These are phyloP conservation scores for Ennomos quercinarius DNA, from an alignment of 2,888 invertebrate species.

Conservation along the genomic window DNA sequence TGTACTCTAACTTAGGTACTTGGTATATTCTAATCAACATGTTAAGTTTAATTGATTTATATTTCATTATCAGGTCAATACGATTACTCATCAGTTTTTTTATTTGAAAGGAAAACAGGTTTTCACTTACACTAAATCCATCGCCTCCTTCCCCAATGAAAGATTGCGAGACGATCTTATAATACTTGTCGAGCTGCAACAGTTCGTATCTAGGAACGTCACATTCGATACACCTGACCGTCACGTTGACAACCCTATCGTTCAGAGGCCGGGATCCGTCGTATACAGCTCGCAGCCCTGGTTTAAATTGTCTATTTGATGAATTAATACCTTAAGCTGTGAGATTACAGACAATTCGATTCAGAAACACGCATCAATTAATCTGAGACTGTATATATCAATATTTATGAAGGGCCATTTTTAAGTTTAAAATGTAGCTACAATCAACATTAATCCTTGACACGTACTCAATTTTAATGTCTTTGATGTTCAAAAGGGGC, in stretches of 20 bases:
- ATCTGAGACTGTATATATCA: slow-evolving; percentile 2
- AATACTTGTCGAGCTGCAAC: slow-evolving; percentile 82
- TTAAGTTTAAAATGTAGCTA: too few relatives aligned
- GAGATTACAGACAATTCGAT: slow-evolving; percentile 11
- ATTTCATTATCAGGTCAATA: too few relatives aligned
- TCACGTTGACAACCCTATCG: slow-evolving; percentile 83
- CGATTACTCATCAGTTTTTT: too few relatives aligned
- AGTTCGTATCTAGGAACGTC: slow-evolving; percentile 87
- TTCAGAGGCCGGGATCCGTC: slow-evolving; percentile 86
- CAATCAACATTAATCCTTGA: too few relatives aligned
- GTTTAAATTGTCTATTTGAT: slow-evolving; percentile 25
- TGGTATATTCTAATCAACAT: too few relatives aligned
- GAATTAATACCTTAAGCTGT: slow-evolving; percentile 11
- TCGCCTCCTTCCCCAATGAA: slow-evolving; percentile 89
- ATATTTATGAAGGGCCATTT: slow-evolving; percentile 8
- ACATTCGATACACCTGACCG: slow-evolving; percentile 87
- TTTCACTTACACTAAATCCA: slow-evolving; percentile 83
- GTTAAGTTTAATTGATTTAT: too few relatives aligned
- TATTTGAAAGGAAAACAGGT: background rate
- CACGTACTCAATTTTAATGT: too few relatives aligned
- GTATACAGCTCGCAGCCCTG: slow-evolving; percentile 80
- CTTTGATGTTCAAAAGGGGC: too few relatives aligned
- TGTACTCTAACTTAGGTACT: too few relatives aligned
- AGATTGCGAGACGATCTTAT: slow-evolving; percentile 86
- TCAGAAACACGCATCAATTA: slow-evolving; percentile 6